Evolutionary conservation across 1,140 invertebrate species (phyloP), one percentile per base, ranked within the genome.

Genomic region (Pissodes strobi): DNA sequence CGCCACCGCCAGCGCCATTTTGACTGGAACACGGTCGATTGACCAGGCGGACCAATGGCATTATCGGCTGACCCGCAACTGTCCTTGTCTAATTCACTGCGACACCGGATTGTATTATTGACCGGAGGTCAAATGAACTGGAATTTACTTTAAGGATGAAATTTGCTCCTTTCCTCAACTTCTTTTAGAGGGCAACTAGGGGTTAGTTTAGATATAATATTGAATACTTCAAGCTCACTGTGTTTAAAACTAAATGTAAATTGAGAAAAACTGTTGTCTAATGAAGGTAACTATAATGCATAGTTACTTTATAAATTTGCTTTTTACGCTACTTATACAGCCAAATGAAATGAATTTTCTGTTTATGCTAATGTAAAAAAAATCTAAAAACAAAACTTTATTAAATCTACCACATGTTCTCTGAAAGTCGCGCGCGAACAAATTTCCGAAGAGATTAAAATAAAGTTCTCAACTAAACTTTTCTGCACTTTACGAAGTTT

Each of bases 31-130:
- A 66, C 64, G 64, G 64, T 66, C 64, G 64, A 66, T 66, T 66
- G 64, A 66, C 64, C 64, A 66, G 22, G 25, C 62, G 62, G 62
- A 58, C 62, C 62, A 64, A 64, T 64, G 53, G 62, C 62, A 57
- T 64, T 64, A 64, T 64, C 22, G 41, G 52, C 62, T 64, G 62
- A 64, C 62, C 62, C 22, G 62, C 30, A 43, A 52, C 38, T 39
- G 30, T 64, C 62, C 53, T 49, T 64, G 3, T 57, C 62, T 56
- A 25, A 23, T 15, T 25, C 12, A 22, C n/a, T 18, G 8, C 21
- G 22, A 19, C 15, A 21, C 8, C 6, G 9, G n/a, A 53, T 48
- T 22, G 60, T 63, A 22, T 53, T 61, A 63, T 63, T 63, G 60
- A 63, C 60, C 60, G 60, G 51, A 34, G 60, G 60, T 63, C 60